Percentiles rank a stretch among this genome's conserved stretches.
Conservation (phyloP, 37 sponge, comb jelly and placozoan genomes). For the Theonella swinhoei region DNA sequence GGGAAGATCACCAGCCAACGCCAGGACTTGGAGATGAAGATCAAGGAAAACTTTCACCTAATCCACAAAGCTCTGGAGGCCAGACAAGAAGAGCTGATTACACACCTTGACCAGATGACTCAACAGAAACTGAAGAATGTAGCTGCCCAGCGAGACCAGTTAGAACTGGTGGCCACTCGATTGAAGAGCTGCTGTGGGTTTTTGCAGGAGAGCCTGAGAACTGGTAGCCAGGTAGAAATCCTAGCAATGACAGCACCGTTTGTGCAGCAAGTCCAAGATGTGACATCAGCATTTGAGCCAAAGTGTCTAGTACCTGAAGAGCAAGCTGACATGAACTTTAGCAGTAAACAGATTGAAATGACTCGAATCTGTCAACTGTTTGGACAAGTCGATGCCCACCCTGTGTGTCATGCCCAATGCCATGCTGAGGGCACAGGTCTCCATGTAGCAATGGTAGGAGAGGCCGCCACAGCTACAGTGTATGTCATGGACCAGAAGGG, state of each 20-base stretch:
- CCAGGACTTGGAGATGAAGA: not conserved
- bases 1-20: constrained; percentile 21
- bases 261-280: constrained; percentile 10
- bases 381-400: not conserved
- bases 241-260: constrained; percentile 15
- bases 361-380: not conserved
- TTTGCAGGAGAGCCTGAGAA: constrained; percentile 10
- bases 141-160: constrained; percentile 25
- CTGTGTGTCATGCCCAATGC: no score
- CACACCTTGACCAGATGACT: constrained; percentile 7
- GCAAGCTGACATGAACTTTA: constrained; percentile 12
- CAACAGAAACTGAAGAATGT: constrained; percentile 18
- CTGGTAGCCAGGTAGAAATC: constrained; percentile 43
- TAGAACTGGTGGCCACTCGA: constrained; percentile 21
- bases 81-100: constrained; percentile 15
- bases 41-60: not conserved
- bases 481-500: not conserved
- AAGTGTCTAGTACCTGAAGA: not conserved
- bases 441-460: constrained; percentile 10
- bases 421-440: constrained; percentile 1
- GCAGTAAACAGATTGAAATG: not conserved
- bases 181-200: constrained; percentile 34
- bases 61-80: constrained; percentile 35
- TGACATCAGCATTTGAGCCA: constrained; percentile 10
- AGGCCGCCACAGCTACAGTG: constrained; percentile 2